These are phyloP conservation scores for Trypoxylus dichotomus DNA, from an alignment of 1,140 invertebrate species.

Conservation along the genomic window DNA sequence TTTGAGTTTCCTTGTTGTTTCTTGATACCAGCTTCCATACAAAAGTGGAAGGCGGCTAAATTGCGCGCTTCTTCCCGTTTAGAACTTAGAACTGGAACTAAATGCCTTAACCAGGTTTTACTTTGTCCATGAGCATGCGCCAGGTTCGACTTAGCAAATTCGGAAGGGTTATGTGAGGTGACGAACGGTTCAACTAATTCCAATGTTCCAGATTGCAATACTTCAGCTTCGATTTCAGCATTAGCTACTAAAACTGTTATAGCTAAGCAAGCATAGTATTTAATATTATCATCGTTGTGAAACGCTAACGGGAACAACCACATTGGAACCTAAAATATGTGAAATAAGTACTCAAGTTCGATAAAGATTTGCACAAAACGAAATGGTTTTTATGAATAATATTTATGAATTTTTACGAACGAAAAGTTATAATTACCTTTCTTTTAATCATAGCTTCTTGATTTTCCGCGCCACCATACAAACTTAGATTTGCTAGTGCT, in stretches of 20 bases:
- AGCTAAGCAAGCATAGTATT: slow-evolving; percentile 97
- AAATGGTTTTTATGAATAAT: too few relatives aligned
- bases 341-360: background rate
- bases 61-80: slow-evolving; percentile 95
- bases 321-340: slow-evolving; percentile 72
- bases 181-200: slow-evolving; percentile 97
- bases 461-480: slow-evolving; percentile 96
- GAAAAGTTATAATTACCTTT: slow-evolving; percentile 56
- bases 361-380: too few relatives aligned
- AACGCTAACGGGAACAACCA: slow-evolving; percentile 98
- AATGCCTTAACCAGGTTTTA: slow-evolving; percentile 89
- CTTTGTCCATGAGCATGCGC: slow-evolving; percentile 95
- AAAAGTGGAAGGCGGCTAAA: slow-evolving; percentile 97
- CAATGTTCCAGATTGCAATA: slow-evolving; percentile 91
- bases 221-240: slow-evolving; percentile 96
- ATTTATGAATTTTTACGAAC: background rate
- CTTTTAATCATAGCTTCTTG: slow-evolving; percentile 97
- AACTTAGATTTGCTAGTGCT: slow-evolving; percentile 92
- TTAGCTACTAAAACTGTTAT: slow-evolving; percentile 96
- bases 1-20: slow-evolving; percentile 93
- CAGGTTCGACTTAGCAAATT: slow-evolving; percentile 90
- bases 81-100: slow-evolving; percentile 94
- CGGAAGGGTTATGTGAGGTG: slow-evolving; percentile 87
- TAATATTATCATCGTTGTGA: slow-evolving; percentile 93
- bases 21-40: slow-evolving; percentile 98